Conservation (phyloP, 2,113 vertebrate genomes). For the Crotalus viridis region DNA sequence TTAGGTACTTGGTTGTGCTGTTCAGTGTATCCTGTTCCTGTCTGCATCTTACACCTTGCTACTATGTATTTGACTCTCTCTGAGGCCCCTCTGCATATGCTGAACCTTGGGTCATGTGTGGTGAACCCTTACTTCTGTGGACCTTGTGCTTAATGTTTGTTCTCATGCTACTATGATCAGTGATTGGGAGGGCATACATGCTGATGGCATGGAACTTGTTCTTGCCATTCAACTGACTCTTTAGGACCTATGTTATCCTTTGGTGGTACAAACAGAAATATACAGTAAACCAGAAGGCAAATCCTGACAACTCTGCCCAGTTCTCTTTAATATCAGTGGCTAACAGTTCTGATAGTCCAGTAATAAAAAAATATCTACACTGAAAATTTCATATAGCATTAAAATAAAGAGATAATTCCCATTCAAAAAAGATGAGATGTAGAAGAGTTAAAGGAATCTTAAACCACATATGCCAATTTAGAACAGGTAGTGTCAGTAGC, state of each 20-base stretch:
- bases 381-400: not conserved
- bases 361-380: not conserved
- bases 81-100: no score
- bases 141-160: no score
- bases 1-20: not conserved
- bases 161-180: no score
- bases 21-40: not conserved
- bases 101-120: no score
- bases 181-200: no score
- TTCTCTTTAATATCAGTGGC: not conserved
- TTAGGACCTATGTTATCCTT: no score
- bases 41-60: not conserved
- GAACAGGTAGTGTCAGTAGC: not conserved
- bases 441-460: not conserved
- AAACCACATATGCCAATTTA: not conserved
- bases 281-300: not conserved
- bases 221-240: no score
- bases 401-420: not conserved
- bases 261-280: not conserved
- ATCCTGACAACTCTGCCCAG: not conserved
- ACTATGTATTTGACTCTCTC: not conserved
- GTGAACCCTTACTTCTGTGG: no score
- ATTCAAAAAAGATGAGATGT: not conserved
- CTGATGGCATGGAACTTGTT: no score
- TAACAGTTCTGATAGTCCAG: not conserved